Evolutionary conservation across 2,888 invertebrate genomes (phyloP).

Genomic region (Mongoloraphidia duomilia): DNA sequence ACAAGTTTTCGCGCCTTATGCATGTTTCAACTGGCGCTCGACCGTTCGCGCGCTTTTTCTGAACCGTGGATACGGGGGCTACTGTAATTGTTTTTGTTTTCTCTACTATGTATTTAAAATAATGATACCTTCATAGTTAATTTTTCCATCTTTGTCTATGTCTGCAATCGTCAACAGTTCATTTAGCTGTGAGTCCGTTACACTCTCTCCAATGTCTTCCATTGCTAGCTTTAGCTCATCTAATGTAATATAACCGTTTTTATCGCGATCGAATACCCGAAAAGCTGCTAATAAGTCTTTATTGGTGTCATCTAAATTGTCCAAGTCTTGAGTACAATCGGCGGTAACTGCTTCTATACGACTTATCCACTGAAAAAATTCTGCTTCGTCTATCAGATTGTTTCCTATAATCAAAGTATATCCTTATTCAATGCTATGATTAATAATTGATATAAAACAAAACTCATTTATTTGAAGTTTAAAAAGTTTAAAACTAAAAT

Average conservation of each 20-base stretch:
- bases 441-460: not conserved
- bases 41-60: too few species aligned
- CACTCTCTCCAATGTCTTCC: conserved; percentile 68
- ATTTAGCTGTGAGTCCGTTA: conserved; percentile 59
- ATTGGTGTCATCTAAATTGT: conserved; percentile 49
- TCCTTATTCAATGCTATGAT: not conserved
- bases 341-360: conserved; percentile 56
- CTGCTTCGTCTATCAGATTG: conserved; percentile 61
- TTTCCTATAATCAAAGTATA: conserved; percentile 38
- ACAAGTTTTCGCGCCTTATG: not conserved
- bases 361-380: conserved; percentile 64
- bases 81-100: not conserved
- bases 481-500: too few species aligned
- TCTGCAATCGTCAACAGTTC: conserved; percentile 62
- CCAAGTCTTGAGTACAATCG: conserved; percentile 36
- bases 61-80: too few species aligned
- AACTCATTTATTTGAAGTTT: too few species aligned
- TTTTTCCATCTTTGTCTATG: conserved; percentile 64
- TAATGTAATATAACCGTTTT: conserved; percentile 77
- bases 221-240: conserved; percentile 66
- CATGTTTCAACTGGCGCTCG: not conserved
- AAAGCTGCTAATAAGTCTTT: conserved; percentile 79
- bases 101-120: not conserved
- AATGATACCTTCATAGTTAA: conserved; percentile 61
- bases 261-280: conserved; percentile 78